A percentile compares a stretch with the other conserved stretches of the same genome.
Conservation (phyloP, 2,113 vertebrate genomes). For the Pluvianellus socialis region DNA sequence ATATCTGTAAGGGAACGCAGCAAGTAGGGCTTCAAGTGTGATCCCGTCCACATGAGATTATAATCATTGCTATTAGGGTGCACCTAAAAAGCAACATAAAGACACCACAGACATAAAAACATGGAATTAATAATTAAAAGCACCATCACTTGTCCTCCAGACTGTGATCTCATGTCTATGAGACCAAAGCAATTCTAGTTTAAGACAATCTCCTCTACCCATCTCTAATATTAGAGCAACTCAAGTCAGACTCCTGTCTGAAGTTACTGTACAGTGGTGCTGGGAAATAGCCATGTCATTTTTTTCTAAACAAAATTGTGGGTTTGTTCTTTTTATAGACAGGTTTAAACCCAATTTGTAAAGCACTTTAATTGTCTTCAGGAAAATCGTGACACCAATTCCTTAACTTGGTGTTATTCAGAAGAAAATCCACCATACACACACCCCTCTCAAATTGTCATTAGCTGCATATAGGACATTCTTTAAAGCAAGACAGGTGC, state of each 20-base stretch:
- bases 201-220: neutral
- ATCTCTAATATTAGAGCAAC: neutral
- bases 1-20: slow-evolving; percentile 90
- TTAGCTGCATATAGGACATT: neutral
- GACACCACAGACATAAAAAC: neutral
- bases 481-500: neutral
- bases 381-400: neutral
- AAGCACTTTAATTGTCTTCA: neutral
- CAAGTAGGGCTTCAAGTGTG: slow-evolving; percentile 92
- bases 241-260: neutral
- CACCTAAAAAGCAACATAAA: slow-evolving; percentile 75
- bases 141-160: neutral
- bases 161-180: neutral
- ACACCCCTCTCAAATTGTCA: neutral
- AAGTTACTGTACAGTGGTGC: neutral
- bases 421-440: neutral
- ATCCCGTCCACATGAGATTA: slow-evolving; percentile 98
- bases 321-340: neutral
- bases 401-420: neutral
- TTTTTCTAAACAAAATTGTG: neutral
- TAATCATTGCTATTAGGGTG: slow-evolving; percentile 92
- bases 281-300: neutral
- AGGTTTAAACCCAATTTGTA: neutral
- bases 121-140: neutral
- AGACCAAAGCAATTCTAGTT: neutral